Conservation (phyloP, 2,797 vertebrate genomes). For the Enteromius treurensis region DNA sequence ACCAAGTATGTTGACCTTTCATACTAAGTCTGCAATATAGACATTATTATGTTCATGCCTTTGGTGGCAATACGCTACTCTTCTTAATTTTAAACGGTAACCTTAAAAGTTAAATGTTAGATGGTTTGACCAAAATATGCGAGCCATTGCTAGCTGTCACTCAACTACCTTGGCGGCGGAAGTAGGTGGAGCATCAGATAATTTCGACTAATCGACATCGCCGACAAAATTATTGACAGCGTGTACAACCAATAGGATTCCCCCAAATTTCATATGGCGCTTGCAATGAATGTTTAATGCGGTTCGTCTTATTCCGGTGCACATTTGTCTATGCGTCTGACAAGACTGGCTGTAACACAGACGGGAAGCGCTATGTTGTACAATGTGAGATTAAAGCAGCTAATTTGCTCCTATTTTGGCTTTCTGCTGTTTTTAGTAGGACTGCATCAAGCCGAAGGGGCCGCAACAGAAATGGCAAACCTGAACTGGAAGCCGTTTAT, state of each 20-base stretch:
- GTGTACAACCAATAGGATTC: conserved; percentile 63
- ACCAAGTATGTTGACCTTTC: background rate
- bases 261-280: conserved; percentile 44
- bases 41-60: background rate
- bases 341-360: conserved; percentile 59
- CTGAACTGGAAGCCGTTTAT: conserved; percentile 97
- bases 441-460: conserved; percentile 80
- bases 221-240: conserved; percentile 60
- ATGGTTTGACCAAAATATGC: conserved; percentile 6
- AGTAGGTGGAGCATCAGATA: conserved; percentile 2
- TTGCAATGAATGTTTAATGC: conserved; percentile 47
- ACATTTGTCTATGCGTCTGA: conserved; percentile 74
- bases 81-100: background rate
- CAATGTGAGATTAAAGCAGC: conserved; percentile 69
- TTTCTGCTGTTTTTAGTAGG: conserved; percentile 77
- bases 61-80: background rate
- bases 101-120: background rate
- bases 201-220: conserved; percentile 61
- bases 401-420: conserved; percentile 71
- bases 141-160: conserved; percentile 38
- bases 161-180: background rate
- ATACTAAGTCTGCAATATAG: background rate
- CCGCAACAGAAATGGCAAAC: conserved; percentile 84
- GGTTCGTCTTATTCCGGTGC: conserved; percentile 73
- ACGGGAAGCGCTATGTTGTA: conserved; percentile 70